phyloP scores from a whole-genome alignment of 2,113 vertebrate species.

The Psophia crepitans region DNA sequence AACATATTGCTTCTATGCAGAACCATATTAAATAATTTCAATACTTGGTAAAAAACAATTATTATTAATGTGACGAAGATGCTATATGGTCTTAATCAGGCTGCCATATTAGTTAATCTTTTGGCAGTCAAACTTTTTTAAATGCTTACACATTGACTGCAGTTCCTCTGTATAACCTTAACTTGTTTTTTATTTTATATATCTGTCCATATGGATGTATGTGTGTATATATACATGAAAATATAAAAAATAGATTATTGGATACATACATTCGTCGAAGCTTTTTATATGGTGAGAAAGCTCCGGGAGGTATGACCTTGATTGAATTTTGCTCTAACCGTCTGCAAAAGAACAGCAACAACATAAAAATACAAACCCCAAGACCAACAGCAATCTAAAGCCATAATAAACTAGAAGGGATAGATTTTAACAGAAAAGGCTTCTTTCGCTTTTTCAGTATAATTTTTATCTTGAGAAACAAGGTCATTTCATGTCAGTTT shows the following conservation, averaged over 20 bases:
- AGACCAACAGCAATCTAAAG: neutral
- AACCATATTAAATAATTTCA: neutral
- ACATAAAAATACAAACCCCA: neutral
- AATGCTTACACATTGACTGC: neutral
- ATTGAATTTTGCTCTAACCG: slow-evolving; percentile 98
- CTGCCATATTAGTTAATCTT: neutral
- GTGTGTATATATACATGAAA: neutral
- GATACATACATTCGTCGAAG: slow-evolving; percentile 94
- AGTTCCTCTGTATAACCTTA: neutral
- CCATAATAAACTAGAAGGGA: neutral
- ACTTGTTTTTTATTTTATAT: neutral
- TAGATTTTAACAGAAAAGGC: neutral
- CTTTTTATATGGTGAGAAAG: slow-evolving; percentile 97
- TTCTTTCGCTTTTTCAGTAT: neutral
- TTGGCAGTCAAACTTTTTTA: slow-evolving; percentile 7
- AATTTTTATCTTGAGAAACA: neutral
- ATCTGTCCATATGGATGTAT: neutral
- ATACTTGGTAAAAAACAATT: neutral
- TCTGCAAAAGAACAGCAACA: slow-evolving; percentile 73
- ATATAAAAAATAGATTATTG: neutral
- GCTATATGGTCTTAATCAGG: neutral
- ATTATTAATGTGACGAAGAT: neutral
- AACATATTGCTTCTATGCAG: neutral
- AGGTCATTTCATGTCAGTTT: neutral
- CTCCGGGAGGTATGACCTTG: slow-evolving; percentile 94